Evolutionary conservation across 2,113 vertebrate species (phyloP).

Genomic region (Andinoacara biseriatus): DNA sequence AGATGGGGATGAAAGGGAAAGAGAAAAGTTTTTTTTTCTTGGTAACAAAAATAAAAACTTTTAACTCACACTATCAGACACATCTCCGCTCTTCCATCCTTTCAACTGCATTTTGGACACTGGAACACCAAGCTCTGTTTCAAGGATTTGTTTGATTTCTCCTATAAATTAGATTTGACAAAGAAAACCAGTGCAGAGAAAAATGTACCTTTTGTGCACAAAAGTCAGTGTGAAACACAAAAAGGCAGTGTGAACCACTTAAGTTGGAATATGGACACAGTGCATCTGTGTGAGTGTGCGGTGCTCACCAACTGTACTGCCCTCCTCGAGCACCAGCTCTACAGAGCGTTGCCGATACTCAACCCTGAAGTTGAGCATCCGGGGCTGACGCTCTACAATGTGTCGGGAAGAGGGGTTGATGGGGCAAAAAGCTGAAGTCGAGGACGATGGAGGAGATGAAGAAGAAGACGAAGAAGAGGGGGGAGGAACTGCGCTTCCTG

Average conservation of each 20-base stretch:
- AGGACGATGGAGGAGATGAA: slow-evolving; percentile 81
- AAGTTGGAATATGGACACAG: not conserved
- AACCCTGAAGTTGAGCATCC: slow-evolving; percentile 96
- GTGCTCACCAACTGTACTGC: slow-evolving; percentile 91
- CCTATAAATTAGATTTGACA: slow-evolving; percentile 75
- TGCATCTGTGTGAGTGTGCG: not conserved
- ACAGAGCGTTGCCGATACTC: slow-evolving; percentile 94
- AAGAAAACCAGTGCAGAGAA: not conserved
- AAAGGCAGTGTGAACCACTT: not conserved
- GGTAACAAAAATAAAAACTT: not conserved
- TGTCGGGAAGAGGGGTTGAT: slow-evolving; percentile 88
- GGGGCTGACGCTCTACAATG: slow-evolving; percentile 93
- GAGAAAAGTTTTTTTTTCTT: not conserved
- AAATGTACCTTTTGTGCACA: not conserved
- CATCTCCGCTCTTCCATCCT: slow-evolving; percentile 97
- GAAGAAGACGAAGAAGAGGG: slow-evolving; percentile 73
- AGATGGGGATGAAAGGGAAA: too few species aligned
- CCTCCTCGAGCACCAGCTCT: slow-evolving; percentile 96
- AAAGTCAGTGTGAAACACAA: not conserved
- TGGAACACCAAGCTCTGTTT: slow-evolving; percentile 94
- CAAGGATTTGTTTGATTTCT: slow-evolving; percentile 94
- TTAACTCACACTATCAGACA: slow-evolving; percentile 94
- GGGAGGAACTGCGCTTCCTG: slow-evolving; percentile 61
- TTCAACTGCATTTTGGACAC: slow-evolving; percentile 97
- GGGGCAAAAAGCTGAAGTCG: slow-evolving; percentile 90